phyloP scores from a whole-genome alignment of 2,797 vertebrate genomes.

The Craterocephalus amniculus region DNA sequence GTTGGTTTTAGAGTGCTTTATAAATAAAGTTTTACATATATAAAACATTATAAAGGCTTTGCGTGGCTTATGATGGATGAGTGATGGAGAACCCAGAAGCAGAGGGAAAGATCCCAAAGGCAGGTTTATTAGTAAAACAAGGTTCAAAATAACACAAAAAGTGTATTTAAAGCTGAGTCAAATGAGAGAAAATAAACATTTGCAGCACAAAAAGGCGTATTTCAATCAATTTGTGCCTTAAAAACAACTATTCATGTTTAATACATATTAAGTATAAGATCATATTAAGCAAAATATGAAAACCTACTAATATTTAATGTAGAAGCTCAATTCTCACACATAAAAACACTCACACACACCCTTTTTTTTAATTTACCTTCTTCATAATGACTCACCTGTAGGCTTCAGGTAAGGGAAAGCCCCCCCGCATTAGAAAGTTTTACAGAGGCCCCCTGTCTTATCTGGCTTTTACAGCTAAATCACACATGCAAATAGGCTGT shows the following conservation, averaged over 20 bases:
- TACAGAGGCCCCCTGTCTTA: slow-evolving; percentile 48
- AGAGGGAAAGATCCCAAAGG: background rate
- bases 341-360: background rate
- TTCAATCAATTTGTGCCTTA: background rate
- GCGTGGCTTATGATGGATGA: too few relatives aligned
- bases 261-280: background rate
- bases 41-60: too few relatives aligned
- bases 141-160: background rate
- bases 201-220: too few relatives aligned
- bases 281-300: background rate
- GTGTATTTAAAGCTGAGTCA: background rate
- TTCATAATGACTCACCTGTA: slow-evolving; percentile 59
- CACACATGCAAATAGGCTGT: slow-evolving; percentile 37
- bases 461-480: slow-evolving; percentile 51
- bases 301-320: background rate
- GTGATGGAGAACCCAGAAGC: background rate
- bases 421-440: slow-evolving; percentile 43
- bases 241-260: background rate
- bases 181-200: background rate
- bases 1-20: too few relatives aligned
- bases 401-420: slow-evolving; percentile 60
- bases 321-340: background rate
- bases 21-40: too few relatives aligned
- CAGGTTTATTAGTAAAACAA: background rate
- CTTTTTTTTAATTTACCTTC: slow-evolving; percentile 15